A percentile compares a stretch with the other conserved stretches of the same genome.
These are phyloP conservation scores for Oriolus oriolus DNA, from an alignment of 2,113 vertebrate species.

Conservation along the genomic window DNA sequence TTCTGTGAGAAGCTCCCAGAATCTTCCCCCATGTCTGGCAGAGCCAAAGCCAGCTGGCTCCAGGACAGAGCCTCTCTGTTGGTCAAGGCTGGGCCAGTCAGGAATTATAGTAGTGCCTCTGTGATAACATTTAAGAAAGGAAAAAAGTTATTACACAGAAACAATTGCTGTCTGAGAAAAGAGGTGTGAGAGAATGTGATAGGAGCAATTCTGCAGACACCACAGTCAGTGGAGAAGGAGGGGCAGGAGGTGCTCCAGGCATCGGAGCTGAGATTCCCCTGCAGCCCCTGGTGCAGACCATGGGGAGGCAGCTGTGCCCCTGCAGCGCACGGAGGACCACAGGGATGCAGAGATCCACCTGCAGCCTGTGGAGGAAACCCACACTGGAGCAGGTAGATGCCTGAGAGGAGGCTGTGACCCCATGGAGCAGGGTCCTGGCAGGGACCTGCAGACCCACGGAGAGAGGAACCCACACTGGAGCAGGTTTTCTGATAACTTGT, in stretches of 20 bases:
- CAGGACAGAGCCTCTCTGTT: neutral
- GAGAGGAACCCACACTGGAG: neutral
- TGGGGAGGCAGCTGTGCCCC: neutral
- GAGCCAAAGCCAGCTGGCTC: neutral
- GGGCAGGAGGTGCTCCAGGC: neutral
- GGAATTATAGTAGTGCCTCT: neutral
- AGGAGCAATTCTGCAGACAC: neutral
- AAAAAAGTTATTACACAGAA: neutral
- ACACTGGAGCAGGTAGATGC: neutral
- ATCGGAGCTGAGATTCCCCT: neutral
- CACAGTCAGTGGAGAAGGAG: rapidly evolving
- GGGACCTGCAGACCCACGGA: neutral
- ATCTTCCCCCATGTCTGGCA: neutral
- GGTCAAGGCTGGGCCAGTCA: neutral
- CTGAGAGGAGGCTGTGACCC: neutral
- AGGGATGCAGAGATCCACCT: neutral
- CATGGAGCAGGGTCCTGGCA: neutral
- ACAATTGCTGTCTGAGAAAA: neutral
- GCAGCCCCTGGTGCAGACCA: neutral
- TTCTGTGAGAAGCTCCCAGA: neutral
- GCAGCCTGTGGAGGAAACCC: neutral
- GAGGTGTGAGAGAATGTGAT: neutral
- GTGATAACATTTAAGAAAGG: neutral
- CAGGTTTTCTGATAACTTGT: neutral
- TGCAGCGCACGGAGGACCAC: neutral